Conservation (phyloP, 2,113 vertebrate genomes). For the Xyliphius kryptos region DNA sequence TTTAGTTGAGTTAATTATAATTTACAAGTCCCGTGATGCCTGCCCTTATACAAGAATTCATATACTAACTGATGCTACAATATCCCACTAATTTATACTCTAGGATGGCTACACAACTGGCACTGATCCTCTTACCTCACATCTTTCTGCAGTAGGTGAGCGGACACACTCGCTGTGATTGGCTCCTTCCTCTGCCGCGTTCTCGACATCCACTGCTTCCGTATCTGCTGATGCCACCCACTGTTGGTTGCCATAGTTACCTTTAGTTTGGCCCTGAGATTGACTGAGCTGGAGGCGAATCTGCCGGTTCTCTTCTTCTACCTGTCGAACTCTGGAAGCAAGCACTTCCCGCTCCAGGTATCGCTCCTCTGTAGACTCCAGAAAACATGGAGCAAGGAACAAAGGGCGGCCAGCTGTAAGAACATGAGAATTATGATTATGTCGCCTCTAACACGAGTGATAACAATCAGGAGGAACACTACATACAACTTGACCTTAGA, state of each 20-base stretch:
- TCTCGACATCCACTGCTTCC: constrained; percentile 62
- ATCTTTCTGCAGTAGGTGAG: constrained; percentile 73
- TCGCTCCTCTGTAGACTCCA: constrained; percentile 52
- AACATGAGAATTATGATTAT: background rate
- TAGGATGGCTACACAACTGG: too few relatives aligned
- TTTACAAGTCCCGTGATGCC: too few relatives aligned
- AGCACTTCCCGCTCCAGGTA: constrained; percentile 68
- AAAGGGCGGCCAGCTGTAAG: constrained; percentile 56
- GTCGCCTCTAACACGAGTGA: too few relatives aligned
- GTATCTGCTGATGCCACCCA: constrained; percentile 69
- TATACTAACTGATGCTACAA: too few relatives aligned
- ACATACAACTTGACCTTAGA: too few relatives aligned
- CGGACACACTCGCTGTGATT: constrained; percentile 74
- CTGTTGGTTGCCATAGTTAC: constrained; percentile 68
- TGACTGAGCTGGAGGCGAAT: constrained; percentile 75
- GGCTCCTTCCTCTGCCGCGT: constrained; percentile 53
- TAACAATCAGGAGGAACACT: too few relatives aligned
- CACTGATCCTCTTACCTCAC: constrained; percentile 73
- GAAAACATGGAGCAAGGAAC: constrained; percentile 58
- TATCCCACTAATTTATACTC: too few relatives aligned
- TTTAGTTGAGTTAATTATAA: too few relatives aligned
- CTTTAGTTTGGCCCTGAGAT: constrained; percentile 56
- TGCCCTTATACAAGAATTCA: too few relatives aligned
- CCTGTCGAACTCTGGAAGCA: constrained; percentile 67
- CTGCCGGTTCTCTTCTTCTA: constrained; percentile 82